These are phyloP conservation scores for Pipistrellus pipistrellus DNA, from an alignment of 2,797 vertebrate species.

Conservation along the genomic window DNA sequence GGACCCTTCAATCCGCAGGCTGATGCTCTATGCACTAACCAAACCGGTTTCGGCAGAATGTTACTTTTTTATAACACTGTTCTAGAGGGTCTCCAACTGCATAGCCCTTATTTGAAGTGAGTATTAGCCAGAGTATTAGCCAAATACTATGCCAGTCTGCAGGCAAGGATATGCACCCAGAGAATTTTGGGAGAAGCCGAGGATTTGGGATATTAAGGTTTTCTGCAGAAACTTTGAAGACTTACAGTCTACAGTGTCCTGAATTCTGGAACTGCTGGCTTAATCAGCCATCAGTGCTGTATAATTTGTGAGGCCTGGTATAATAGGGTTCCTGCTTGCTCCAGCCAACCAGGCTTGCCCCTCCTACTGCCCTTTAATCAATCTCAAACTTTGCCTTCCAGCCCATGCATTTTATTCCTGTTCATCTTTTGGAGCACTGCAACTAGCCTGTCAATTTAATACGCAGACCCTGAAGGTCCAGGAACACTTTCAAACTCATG, in stretches of 20 bases:
- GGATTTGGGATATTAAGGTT: background rate
- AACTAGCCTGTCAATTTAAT: background rate
- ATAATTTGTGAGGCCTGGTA: background rate
- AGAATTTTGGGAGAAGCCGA: background rate
- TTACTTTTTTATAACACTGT: background rate
- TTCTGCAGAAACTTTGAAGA: background rate
- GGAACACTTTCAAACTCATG: accelerated
- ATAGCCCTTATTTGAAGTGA: background rate
- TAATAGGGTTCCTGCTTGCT: background rate
- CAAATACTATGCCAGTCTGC: background rate
- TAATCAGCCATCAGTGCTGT: background rate
- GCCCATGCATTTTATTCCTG: background rate
- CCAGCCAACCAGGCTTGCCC: background rate
- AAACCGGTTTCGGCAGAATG: background rate
- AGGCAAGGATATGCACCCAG: background rate
- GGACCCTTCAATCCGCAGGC: too few relatives aligned
- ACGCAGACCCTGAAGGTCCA: background rate
- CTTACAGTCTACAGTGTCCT: background rate
- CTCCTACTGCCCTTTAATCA: background rate
- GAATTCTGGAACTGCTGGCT: background rate
- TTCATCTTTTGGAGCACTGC: background rate
- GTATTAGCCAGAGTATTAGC: background rate
- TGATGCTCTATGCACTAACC: too few relatives aligned
- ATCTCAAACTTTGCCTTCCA: background rate
- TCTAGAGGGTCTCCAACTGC: background rate